A percentile compares a stretch with the other conserved stretches of the same genome.
Evolutionary conservation across 2,113 vertebrate genomes (phyloP).

Genomic region (Corythaixoides concolor): DNA sequence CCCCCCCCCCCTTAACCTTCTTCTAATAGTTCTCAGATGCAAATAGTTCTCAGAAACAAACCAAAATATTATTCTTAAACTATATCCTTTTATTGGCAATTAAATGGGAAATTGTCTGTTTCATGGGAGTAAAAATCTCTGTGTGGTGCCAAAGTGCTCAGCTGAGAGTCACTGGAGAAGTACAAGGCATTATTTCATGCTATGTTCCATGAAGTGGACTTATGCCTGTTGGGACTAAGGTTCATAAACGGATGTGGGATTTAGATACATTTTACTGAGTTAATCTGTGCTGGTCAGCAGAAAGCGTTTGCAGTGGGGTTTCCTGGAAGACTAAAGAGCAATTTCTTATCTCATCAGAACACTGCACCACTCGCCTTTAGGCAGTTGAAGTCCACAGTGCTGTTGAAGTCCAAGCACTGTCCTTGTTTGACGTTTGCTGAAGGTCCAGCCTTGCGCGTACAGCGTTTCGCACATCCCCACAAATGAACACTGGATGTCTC

Average conservation of each 20-base stretch:
- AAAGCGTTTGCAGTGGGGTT: not conserved
- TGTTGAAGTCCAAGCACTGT: not conserved
- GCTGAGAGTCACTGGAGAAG: not conserved
- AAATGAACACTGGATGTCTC: rapidly evolving
- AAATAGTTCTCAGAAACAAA: not conserved
- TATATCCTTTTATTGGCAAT: not conserved
- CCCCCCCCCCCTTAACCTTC: not conserved
- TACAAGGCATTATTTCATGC: not conserved
- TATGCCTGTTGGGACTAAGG: not conserved
- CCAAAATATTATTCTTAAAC: not conserved
- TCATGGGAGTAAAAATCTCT: not conserved
- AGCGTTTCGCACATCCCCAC: not conserved
- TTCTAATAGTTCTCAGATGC: not conserved
- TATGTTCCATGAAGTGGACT: not conserved
- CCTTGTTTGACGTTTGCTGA: not conserved
- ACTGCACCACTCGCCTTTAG: not conserved
- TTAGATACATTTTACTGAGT: slow-evolving; percentile 6
- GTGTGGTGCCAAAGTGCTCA: not conserved
- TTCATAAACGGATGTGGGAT: not conserved
- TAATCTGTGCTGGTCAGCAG: slow-evolving; percentile 25
- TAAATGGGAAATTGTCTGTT: not conserved
- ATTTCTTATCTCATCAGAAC: not conserved
- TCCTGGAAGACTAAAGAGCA: not conserved
- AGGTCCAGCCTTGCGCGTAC: not conserved
- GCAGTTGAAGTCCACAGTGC: not conserved